Evolutionary conservation across 2,888 invertebrate genomes (phyloP), one percentile per base, ranked within the genome.

Genomic region (Strigamia maritima): DNA sequence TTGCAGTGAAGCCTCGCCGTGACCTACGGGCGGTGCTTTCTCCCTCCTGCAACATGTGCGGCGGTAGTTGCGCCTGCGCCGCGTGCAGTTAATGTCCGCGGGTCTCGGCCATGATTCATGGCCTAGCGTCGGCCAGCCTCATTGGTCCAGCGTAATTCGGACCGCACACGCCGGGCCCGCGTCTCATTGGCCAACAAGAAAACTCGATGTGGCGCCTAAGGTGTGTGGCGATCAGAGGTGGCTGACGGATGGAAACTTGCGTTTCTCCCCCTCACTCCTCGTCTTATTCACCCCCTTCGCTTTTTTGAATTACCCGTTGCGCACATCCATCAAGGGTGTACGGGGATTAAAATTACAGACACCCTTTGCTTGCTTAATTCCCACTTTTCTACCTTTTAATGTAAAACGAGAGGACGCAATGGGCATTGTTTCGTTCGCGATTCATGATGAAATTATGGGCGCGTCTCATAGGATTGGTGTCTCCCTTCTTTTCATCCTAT

Each of bases 131-230:
- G 60, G 19, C 60, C 60, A 65, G 60, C 60, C 60, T 65, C 60
- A 65, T 65, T 65, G 60, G 60, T 65, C 60, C 60, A 65, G 60
- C 60, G 60, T 65, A 65, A 65, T 65, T 65, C 60, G 60, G 60
- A 65, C 60, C 60, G 60, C 60, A 65, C 60, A 19, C 60, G 60
- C 60, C 60, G 60, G 60, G 24, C 44, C 14, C 22, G 60, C 60
- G 22, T 65, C 24, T 65, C 60, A 65, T 65, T 65, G 60, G 60
- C 60, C 60, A 24, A 65, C 22, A 65, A 24, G 60, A 65, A 65
- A 65, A 65, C 60, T 65, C 60, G 60, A 65, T 65, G 60, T 65
- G 24, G 60, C 60, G 60, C 60, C 60, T 2, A 24, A 65, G 60
- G 60, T 65, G 24, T 65, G 19, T 65, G 60, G 60, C 60, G 60